Evolutionary conservation across 1,140 invertebrate genomes (phyloP).

Genomic region (Araneus ventricosus): DNA sequence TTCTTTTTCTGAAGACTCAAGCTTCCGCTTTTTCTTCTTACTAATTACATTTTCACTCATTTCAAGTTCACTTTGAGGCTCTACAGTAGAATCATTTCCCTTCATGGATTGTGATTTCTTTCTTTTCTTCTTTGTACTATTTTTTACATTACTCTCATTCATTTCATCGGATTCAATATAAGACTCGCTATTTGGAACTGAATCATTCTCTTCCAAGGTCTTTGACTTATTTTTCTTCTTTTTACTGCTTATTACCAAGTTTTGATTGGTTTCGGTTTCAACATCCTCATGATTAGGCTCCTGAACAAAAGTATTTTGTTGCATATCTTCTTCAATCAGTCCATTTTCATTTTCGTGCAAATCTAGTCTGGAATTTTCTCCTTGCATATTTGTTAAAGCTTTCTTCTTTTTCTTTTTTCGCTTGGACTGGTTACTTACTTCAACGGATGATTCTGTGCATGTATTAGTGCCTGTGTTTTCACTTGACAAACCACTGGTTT

Average conservation of each 20-base stretch:
- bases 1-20: background rate
- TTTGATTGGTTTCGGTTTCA: conserved; percentile 25
- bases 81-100: background rate
- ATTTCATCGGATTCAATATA: background rate
- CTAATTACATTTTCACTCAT: too few species aligned
- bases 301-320: background rate
- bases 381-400: background rate
- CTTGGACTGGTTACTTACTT: background rate
- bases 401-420: conserved; percentile 1
- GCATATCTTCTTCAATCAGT: background rate
- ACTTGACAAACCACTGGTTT: background rate
- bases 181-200: background rate
- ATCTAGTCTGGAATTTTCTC: background rate
- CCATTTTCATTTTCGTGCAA: background rate
- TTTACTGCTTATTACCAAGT: conserved; percentile 65
- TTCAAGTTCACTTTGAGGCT: too few species aligned
- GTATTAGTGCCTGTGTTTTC: background rate
- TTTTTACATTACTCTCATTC: background rate
- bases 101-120: background rate
- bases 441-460: background rate
- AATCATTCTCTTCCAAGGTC: conserved; percentile 60
- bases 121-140: background rate
- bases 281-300: background rate
- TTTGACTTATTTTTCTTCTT: conserved; percentile 74
- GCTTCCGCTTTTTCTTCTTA: background rate